Evolutionary conservation across 2,797 vertebrate genomes (phyloP).

Genomic region (Danio choprae): DNA sequence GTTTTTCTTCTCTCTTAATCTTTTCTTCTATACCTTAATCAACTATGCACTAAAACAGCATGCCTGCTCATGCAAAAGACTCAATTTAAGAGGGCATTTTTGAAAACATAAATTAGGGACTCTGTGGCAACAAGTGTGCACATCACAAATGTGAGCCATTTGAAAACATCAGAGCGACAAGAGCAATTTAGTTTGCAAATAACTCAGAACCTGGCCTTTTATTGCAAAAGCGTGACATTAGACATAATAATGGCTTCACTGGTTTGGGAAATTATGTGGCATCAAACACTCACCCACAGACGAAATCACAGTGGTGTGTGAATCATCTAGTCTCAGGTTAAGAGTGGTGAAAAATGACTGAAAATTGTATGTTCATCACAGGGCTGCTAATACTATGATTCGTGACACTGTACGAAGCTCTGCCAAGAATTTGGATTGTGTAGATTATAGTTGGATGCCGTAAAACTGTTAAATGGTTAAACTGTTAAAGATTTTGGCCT

Average conservation of each 20-base stretch:
- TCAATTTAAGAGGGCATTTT: constrained; percentile 10
- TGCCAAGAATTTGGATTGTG: background rate
- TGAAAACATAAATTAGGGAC: constrained; percentile 13
- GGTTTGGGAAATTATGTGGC: constrained; percentile 21
- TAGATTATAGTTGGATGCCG: background rate
- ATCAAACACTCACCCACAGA: background rate
- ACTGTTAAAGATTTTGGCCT: background rate
- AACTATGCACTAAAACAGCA: constrained; percentile 8
- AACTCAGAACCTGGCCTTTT: constrained; percentile 32
- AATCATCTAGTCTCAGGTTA: constrained; percentile 11
- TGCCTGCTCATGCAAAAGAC: background rate
- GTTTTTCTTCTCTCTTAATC: background rate
- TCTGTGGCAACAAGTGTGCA: constrained; percentile 5
- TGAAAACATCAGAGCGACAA: background rate
- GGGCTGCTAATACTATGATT: constrained; percentile 1
- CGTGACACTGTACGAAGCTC: background rate
- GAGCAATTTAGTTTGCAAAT: constrained; percentile 22
- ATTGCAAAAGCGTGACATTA: constrained; percentile 10
- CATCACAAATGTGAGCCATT: constrained; percentile 11
- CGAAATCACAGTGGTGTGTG: constrained; percentile 17
- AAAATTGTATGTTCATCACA: background rate
- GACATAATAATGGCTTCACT: constrained; percentile 26
- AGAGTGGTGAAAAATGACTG: background rate
- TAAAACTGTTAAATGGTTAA: background rate
- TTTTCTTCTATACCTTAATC: background rate